Percentiles rank a stretch among this genome's conserved stretches.
These are phyloP conservation scores for Spinus olivaceus DNA, from an alignment of 2,797 vertebrate genomes.

Conservation along the genomic window DNA sequence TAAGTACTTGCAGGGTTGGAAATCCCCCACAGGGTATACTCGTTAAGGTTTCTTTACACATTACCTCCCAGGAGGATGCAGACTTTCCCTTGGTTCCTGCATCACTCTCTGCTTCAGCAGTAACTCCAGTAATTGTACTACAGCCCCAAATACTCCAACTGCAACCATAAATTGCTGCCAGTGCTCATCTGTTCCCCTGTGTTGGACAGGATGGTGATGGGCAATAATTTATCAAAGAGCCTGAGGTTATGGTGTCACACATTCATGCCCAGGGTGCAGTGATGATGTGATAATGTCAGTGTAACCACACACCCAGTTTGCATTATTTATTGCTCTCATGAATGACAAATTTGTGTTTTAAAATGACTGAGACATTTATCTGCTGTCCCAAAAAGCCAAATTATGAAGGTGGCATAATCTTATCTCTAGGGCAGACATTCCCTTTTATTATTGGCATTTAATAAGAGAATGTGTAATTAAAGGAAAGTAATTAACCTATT, in stretches of 20 bases:
- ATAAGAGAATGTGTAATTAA: slow-evolving; percentile 32
- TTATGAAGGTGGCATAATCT: slow-evolving; percentile 25
- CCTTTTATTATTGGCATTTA: slow-evolving; percentile 11
- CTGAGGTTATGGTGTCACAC: slow-evolving; percentile 7
- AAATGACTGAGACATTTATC: slow-evolving; percentile 36
- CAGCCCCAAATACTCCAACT: neutral
- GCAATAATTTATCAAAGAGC: slow-evolving; percentile 37
- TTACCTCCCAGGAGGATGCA: slow-evolving; percentile 53
- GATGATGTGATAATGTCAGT: slow-evolving; percentile 51
- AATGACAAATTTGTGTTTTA: slow-evolving; percentile 55
- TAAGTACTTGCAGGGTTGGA: slow-evolving; percentile 56
- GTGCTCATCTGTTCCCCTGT: neutral
- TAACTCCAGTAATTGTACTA: neutral
- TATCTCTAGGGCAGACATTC: slow-evolving; percentile 8
- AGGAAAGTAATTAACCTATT: slow-evolving; percentile 9
- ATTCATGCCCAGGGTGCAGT: neutral
- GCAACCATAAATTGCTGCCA: slow-evolving; percentile 1
- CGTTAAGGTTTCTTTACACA: slow-evolving; percentile 51
- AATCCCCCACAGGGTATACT: slow-evolving; percentile 26
- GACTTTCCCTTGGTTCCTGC: slow-evolving; percentile 30
- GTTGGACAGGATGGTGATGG: slow-evolving; percentile 12
- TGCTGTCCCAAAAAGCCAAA: neutral
- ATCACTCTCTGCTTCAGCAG: slow-evolving; percentile 8
- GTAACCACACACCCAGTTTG: slow-evolving; percentile 34
- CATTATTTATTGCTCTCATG: slow-evolving; percentile 59